phyloP scores from a whole-genome alignment of 2,113 vertebrate species.

The Delphinus delphis region DNA sequence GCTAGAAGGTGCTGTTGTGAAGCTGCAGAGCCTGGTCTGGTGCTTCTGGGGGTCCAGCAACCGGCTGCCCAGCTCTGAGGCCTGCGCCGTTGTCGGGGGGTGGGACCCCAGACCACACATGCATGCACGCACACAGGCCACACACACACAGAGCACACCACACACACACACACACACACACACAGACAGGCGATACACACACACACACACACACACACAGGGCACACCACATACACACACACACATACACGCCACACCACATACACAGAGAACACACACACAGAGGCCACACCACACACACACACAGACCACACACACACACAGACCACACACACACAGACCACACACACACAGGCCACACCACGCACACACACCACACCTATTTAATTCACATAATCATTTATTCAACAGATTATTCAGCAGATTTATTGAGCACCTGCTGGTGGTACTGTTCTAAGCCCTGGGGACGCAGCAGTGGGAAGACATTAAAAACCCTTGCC shows the following conservation, averaged over 20 bases:
- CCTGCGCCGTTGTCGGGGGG: rapidly evolving
- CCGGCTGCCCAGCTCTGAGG: rapidly evolving
- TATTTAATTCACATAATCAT: neutral
- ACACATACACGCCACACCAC: neutral
- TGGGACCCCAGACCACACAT: neutral
- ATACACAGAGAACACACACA: neutral
- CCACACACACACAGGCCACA: neutral
- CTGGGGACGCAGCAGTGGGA: neutral
- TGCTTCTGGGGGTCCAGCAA: neutral
- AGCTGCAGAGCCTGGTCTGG: neutral
- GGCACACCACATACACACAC: neutral
- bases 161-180: neutral
- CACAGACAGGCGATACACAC: no score
- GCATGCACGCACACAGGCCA: rapidly evolving
- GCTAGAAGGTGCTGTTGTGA: neutral
- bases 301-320: neutral
- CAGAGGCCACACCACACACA: neutral
- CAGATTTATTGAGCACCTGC: no score
- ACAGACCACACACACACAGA: neutral
- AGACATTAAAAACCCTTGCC: neutral
- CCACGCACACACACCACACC: neutral
- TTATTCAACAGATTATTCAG: neutral
- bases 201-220: neutral
- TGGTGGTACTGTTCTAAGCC: neutral
- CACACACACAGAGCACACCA: neutral